Base-by-base conservation (phyloP, 2,888 invertebrate species). In the Pachycephus smyrnensis region DNA sequence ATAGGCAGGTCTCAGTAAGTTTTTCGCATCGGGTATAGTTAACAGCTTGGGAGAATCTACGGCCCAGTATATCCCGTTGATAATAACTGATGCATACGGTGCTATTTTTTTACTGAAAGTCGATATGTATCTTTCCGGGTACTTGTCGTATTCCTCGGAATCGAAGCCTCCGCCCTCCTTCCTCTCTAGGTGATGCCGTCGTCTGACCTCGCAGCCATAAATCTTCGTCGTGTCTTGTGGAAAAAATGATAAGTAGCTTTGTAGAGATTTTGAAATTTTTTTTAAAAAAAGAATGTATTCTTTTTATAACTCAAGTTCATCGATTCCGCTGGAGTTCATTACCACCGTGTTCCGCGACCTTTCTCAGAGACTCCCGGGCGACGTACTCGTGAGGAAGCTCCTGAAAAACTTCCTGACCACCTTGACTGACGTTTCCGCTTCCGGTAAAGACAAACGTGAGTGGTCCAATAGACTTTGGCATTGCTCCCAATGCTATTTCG, bases 11-110 rank as follows among this genome's bases (percentile, higher is more conserved):
- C 97, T 93, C 32, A 99, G 93, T 3, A 99, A 93, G 86, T 96
- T 96, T 92, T 99, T 99, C 1, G 99, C 99, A 91, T 99, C 99
- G 0, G 99, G 99, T 84, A 99, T 98, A 3, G 99, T 98, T 76
- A 99, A 93, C 40, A 99, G 92, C 89, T 99, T 98, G 0, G 99
- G 99, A 83, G 98, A 97, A 87, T 97, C 97, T 0, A 98, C 97
- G 0, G 98, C 99, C 98, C 99, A 99, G 92, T 99, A 99, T 87
- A 99, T 99, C 37, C 99, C 98, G 90, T 99, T 99, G 73, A 99
- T 94, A 80, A 99, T 95, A 1, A 98, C 98, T 0, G 98, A 98
- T 0, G 99, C 98, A 91, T 98, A 99, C 0, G 99, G 99, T 0
- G 99, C 99, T 84, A 99, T 98, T 94, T 97, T 98, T 89, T 97